Percentiles rank a stretch among this genome's conserved stretches.
Conservation (phyloP, 2,113 vertebrate species). For the Paedocypris sp. region DNA sequence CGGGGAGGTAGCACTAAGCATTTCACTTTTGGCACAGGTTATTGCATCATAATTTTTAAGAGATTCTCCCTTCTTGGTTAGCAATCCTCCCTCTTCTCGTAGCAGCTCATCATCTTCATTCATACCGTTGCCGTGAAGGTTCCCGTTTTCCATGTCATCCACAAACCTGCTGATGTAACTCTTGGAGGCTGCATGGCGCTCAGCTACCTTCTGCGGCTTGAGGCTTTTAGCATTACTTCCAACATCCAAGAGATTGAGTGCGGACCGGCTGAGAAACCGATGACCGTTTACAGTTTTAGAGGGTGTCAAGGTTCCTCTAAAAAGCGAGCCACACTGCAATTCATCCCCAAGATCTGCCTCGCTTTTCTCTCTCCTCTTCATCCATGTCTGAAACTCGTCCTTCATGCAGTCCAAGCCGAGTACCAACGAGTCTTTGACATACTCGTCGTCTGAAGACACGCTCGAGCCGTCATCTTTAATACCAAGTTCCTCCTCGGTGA, state of each 20-base stretch:
- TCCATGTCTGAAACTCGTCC: slow-evolving; percentile 83
- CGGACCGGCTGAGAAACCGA: slow-evolving; percentile 59
- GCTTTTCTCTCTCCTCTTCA: slow-evolving; percentile 70
- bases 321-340: slow-evolving; percentile 62
- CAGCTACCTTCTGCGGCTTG: slow-evolving; percentile 33
- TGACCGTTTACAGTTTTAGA: slow-evolving; percentile 53
- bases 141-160: slow-evolving; percentile 91
- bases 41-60: slow-evolving; percentile 50
- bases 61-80: slow-evolving; percentile 51
- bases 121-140: slow-evolving; percentile 41
- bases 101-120: slow-evolving; percentile 57
- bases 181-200: slow-evolving; percentile 51
- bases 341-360: slow-evolving; percentile 69
- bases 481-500: slow-evolving; percentile 91
- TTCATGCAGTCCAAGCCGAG: slow-evolving; percentile 86
- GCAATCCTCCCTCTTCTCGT: slow-evolving; percentile 54
- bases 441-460: slow-evolving; percentile 79
- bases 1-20: slow-evolving; percentile 34
- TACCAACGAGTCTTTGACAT: slow-evolving; percentile 74
- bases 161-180: slow-evolving; percentile 64
- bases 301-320: slow-evolving; percentile 45
- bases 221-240: slow-evolving; percentile 58
- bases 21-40: slow-evolving; percentile 46
- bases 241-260: slow-evolving; percentile 59
- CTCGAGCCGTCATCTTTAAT: slow-evolving; percentile 79